phyloP scores from a whole-genome alignment of 2,888 invertebrate genomes.

The Punctoribates punctum region DNA sequence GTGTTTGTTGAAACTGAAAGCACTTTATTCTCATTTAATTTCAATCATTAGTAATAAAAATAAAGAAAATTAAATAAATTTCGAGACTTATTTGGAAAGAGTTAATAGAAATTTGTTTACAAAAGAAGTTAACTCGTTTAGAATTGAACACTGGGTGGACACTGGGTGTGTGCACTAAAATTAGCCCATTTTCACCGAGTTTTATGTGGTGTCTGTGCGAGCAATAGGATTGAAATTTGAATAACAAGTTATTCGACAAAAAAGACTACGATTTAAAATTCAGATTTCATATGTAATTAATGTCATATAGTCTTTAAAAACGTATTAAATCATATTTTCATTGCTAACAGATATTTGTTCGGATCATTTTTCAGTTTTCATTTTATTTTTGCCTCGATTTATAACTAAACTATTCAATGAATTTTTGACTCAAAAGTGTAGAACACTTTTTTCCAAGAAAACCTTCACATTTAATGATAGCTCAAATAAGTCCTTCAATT shows the following conservation, averaged over 20 bases:
- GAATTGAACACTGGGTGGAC: background rate
- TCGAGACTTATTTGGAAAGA: background rate
- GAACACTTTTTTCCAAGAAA: background rate
- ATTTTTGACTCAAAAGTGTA: background rate
- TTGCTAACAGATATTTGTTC: background rate
- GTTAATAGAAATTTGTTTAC: no score
- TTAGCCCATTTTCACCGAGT: conserved; percentile 5
- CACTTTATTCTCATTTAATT: background rate
- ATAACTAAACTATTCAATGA: background rate
- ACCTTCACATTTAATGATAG: conserved; percentile 2
- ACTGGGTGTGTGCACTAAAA: conserved; percentile 16
- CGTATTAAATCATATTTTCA: background rate
- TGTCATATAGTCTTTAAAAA: background rate
- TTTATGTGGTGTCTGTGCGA: background rate
- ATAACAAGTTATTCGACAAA: background rate
- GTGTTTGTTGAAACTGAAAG: background rate
- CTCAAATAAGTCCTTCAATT: conserved; percentile 8
- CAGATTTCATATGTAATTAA: background rate
- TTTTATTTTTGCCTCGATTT: background rate
- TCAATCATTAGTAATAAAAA: background rate
- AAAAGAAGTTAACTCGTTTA: background rate
- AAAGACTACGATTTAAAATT: no score
- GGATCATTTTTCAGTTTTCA: background rate
- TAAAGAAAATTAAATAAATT: background rate
- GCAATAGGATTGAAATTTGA: background rate